Evolutionary conservation across 2,888 invertebrate genomes (phyloP).

Genomic region (Chelonus formosanus): DNA sequence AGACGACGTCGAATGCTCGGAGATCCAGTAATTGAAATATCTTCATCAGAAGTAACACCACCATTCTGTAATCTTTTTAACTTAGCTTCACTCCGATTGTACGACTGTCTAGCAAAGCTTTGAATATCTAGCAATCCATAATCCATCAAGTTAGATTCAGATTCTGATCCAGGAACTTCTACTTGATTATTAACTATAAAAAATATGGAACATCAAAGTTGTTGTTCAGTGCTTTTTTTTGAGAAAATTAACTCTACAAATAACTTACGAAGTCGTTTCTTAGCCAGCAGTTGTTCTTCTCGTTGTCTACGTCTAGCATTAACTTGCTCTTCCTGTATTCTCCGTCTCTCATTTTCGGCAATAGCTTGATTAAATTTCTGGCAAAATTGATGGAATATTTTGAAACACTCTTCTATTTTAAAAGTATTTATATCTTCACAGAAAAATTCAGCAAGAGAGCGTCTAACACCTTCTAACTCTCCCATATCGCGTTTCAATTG

Average conservation of each 20-base stretch:
- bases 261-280: slow-evolving; percentile 70
- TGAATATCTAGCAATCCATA: slow-evolving; percentile 80
- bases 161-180: slow-evolving; percentile 77
- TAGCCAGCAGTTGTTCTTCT: slow-evolving; percentile 75
- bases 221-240: no score
- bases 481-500: slow-evolving; percentile 82
- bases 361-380: slow-evolving; percentile 85
- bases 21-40: slow-evolving; percentile 71
- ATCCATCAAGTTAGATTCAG: slow-evolving; percentile 79
- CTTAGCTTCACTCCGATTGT: slow-evolving; percentile 62
- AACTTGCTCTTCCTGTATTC: slow-evolving; percentile 86
- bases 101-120: slow-evolving; percentile 69
- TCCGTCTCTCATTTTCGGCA: slow-evolving; percentile 84
- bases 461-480: slow-evolving; percentile 82
- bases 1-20: slow-evolving; percentile 75
- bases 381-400: slow-evolving; percentile 88
- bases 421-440: slow-evolving; percentile 91
- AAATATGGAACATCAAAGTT: slow-evolving; percentile 9
- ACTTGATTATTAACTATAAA: slow-evolving; percentile 72
- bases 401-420: slow-evolving; percentile 93
- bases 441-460: slow-evolving; percentile 88
- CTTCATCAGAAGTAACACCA: slow-evolving; percentile 72
- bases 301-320: slow-evolving; percentile 78
- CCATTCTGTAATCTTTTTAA: slow-evolving; percentile 66
- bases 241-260: slow-evolving; percentile 16